phyloP scores from a whole-genome alignment of 1,140 invertebrate species.

The Stegodyphus mimosarum region DNA sequence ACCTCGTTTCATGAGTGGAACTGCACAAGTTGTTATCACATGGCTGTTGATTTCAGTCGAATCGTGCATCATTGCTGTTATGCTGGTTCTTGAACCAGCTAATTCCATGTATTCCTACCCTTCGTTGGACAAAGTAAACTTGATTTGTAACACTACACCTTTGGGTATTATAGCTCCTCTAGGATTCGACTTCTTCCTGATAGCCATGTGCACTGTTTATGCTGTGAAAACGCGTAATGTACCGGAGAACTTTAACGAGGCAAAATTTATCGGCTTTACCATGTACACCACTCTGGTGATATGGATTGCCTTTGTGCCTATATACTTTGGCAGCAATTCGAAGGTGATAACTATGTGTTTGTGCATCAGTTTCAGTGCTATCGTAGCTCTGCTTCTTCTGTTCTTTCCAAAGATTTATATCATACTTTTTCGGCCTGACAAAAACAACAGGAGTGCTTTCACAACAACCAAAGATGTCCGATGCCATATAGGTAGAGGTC shows the following conservation, averaged over 20 bases:
- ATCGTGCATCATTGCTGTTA: slow-evolving; percentile 76
- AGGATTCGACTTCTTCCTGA: slow-evolving; percentile 82
- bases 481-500: slow-evolving; percentile 78
- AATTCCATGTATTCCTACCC: slow-evolving; percentile 74
- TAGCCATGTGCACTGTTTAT: slow-evolving; percentile 84
- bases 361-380: slow-evolving; percentile 78
- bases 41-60: slow-evolving; percentile 78
- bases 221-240: slow-evolving; percentile 88
- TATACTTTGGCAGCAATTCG: slow-evolving; percentile 82
- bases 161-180: slow-evolving; percentile 80
- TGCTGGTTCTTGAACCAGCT: slow-evolving; percentile 78
- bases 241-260: slow-evolving; percentile 90
- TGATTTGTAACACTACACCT: slow-evolving; percentile 77
- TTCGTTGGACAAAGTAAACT: slow-evolving; percentile 71
- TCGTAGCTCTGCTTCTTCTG: slow-evolving; percentile 80
- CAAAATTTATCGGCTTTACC: slow-evolving; percentile 84
- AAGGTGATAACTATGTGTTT: slow-evolving; percentile 80
- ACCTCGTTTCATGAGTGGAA: slow-evolving; percentile 75
- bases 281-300: slow-evolving; percentile 91
- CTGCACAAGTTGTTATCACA: slow-evolving; percentile 77
- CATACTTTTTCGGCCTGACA: slow-evolving; percentile 80
- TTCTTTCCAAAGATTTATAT: slow-evolving; percentile 86
- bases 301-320: slow-evolving; percentile 88
- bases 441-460: slow-evolving; percentile 82
- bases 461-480: slow-evolving; percentile 82